Evolutionary conservation across 1,140 invertebrate species (phyloP), one percentile per base, ranked within the genome.

Genomic region (Aphaenogaster ashmeadi): DNA sequence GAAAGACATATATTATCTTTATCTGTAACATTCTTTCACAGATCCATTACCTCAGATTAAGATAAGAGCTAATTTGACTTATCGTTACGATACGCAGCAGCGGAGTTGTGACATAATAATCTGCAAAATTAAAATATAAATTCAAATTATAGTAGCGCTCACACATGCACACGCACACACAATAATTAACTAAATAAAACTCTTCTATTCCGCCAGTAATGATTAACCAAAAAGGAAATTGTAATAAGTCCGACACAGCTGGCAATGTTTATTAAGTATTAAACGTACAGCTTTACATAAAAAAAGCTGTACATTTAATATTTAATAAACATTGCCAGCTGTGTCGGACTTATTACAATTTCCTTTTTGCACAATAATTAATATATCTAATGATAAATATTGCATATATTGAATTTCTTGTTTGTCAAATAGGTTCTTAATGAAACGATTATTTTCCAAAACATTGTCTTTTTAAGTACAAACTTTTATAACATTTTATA

Each of bases 1-100:
- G n/a, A n/a, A n/a, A n/a, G n/a, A n/a, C n/a, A n/a, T n/a, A n/a
- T n/a, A n/a, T n/a, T n/a, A 41, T 67, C 4, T 44, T 15, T 41
- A 66, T 66, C 8, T 44, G 38, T 21, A 41, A 44, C 2, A 67
- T 41, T 67, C 64, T 44, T 67, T 67, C n/a, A 21, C 9, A 67
- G 66, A 67, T 44, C 9, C 11, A 67, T 67, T 44, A 11, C n/a
- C 11, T 67, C 38, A 15, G n/a, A 44, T 67, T 67, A 66, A 66
- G 4, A 67, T 67, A n/a, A 67, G 18, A 67, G 41, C 1, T 27
- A 27, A 47, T 27, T 44, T 27, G 18, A 66, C 64, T 66, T 9
- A 47, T 11, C 33, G 2, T 67, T 27, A 27, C 4, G 18, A 66
- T 66, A n/a, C 5, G 38, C 38, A 67, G n/a, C 38, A 67, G 66